Evolutionary conservation across 1,140 invertebrate genomes (phyloP).

Genomic region (Coptotermes formosanus): DNA sequence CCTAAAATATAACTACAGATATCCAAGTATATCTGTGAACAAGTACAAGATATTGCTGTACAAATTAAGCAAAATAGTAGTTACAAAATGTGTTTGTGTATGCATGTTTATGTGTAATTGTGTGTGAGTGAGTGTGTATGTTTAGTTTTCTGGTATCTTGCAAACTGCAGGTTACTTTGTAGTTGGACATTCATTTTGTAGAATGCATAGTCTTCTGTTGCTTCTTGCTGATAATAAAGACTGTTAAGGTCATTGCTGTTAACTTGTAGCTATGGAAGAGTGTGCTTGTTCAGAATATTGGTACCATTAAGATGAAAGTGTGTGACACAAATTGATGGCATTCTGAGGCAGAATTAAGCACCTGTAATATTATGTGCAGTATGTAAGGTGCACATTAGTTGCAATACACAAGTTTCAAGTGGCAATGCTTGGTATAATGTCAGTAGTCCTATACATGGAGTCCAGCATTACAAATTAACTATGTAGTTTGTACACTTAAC

Average conservation of each 20-base stretch:
- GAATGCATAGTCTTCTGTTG: background rate
- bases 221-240: background rate
- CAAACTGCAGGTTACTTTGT: conserved; percentile 27
- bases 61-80: conserved; percentile 34
- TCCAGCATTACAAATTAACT: background rate
- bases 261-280: background rate
- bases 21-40: conserved; percentile 31
- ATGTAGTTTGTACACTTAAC: conserved; percentile 6
- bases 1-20: conserved; percentile 31
- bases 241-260: background rate
- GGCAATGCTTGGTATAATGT: background rate
- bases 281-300: background rate
- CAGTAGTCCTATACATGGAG: background rate
- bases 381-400: too few species aligned
- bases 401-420: too few species aligned
- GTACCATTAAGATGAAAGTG: background rate
- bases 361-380: too few species aligned
- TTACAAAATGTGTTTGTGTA: conserved; percentile 12
- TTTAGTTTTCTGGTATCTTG: conserved; percentile 27
- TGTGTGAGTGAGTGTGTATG: conserved; percentile 23
- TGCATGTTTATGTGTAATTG: conserved; percentile 20
- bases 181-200: background rate
- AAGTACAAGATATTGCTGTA: conserved; percentile 35
- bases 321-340: background rate
- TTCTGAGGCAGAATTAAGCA: too few species aligned